Percentiles rank a stretch among this genome's conserved stretches.
These are phyloP conservation scores for Bilobella aurantiaca DNA, from an alignment of 1,140 invertebrate genomes.

Conservation along the genomic window DNA sequence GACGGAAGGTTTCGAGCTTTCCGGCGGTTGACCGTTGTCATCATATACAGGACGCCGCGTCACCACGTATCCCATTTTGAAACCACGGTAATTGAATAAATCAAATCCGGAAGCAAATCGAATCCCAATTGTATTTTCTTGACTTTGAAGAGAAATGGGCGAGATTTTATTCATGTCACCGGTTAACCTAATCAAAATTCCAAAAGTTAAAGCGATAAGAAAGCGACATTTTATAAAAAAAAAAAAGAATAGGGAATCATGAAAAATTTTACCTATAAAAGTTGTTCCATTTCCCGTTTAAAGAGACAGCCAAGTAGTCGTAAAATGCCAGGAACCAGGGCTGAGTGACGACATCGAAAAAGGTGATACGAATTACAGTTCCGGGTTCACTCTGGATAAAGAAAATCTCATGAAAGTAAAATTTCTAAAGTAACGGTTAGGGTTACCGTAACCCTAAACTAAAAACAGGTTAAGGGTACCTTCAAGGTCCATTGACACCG, in stretches of 20 bases:
- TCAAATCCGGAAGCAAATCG: conserved; percentile 17
- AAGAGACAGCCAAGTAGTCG: conserved; percentile 23
- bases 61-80: conserved; percentile 27
- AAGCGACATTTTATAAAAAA: no score
- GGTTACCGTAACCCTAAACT: no score
- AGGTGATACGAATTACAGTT: conserved; percentile 23
- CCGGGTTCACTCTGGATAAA: conserved; percentile 21
- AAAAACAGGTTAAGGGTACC: conserved; percentile 15
- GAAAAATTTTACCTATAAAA: conserved; percentile 14
- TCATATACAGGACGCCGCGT: neutral
- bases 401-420: neutral
- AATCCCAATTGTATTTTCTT: conserved; percentile 17
- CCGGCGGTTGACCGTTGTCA: neutral
- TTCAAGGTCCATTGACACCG: conserved; percentile 28
- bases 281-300: conserved; percentile 18
- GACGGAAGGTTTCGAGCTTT: neutral
- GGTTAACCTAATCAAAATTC: conserved; percentile 16
- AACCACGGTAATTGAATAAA: conserved; percentile 28
- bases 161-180: conserved; percentile 27
- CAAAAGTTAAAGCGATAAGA: no score
- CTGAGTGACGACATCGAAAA: conserved; percentile 31
- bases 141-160: conserved; percentile 21
- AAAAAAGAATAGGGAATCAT: neutral
- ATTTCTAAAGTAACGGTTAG: neutral
- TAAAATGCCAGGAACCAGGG: conserved; percentile 22